phyloP scores from a whole-genome alignment of 2,888 invertebrate species.

The Micoletzkya japonica region DNA sequence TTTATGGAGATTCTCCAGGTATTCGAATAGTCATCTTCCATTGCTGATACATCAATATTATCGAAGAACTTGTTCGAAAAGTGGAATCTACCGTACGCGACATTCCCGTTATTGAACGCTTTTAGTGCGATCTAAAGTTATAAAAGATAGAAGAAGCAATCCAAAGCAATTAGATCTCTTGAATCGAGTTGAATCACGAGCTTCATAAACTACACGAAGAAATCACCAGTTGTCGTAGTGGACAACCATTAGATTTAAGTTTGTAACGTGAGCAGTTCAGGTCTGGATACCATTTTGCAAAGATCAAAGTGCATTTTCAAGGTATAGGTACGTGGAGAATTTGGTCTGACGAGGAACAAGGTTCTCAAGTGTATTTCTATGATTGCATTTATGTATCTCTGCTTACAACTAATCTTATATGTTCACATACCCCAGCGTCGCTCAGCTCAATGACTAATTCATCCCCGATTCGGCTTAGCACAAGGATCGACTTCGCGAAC shows the following conservation, averaged over 20 bases:
- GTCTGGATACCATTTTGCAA: background rate
- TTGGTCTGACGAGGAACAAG: too few species aligned
- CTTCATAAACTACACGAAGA: too few species aligned
- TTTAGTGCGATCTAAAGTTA: constrained; percentile 13
- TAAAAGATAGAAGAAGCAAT: too few species aligned
- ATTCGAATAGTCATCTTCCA: background rate
- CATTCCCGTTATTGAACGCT: background rate
- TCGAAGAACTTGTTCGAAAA: constrained; percentile 10
- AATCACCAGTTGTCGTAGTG: too few species aligned
- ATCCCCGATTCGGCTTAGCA: constrained; percentile 7
- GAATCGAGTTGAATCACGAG: too few species aligned
- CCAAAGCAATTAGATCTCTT: too few species aligned
- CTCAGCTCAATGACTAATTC: constrained; percentile 10
- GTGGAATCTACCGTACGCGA: constrained; percentile 16
- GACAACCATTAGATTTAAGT: too few species aligned
- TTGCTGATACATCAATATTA: constrained; percentile 5
- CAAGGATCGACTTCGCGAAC: constrained; percentile 10
- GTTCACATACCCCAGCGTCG: constrained; percentile 3
- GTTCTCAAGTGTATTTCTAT: too few species aligned
- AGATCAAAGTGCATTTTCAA: too few species aligned
- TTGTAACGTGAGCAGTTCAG: too few species aligned
- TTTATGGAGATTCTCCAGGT: constrained; percentile 21
- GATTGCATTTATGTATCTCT: too few species aligned
- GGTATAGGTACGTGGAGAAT: too few species aligned
- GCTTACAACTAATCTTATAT: background rate